Evolutionary conservation across 1,140 invertebrate genomes (phyloP), one percentile per base, ranked within the genome.

Genomic region (Littorina saxatilis): DNA sequence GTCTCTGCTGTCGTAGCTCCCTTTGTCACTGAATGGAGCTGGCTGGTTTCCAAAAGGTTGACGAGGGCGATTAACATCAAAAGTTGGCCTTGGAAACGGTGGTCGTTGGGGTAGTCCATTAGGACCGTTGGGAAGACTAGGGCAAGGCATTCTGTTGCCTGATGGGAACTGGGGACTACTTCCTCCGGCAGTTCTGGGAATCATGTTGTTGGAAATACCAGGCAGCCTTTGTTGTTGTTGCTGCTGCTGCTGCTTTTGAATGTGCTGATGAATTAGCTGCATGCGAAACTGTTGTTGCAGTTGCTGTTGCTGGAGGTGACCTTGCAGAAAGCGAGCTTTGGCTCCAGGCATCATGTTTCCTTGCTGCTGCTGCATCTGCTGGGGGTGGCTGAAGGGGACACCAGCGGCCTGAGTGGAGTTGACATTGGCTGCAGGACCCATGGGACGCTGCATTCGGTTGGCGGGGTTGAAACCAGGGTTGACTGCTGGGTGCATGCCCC

Each of bases 221-320:
- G 23, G 70, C 35, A 23, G 37, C n/a, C 35, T 4, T 3, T 73
- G 70, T 39, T 70, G 27, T 17, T 70, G 66, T 27, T 43, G 70
- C 35, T 73, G 35, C 35, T 40, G 70, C 23, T 73, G 70, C 11
- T 40, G 39, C 70, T 43, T 27, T 35, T 27, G 66, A 17, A 20
- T 29, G 7, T 32, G 29, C 66, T 29, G 66, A 29, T n/a, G n/a
- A n/a, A n/a, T n/a, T n/a, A 35, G 35, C 23, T 73, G 70, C 17
- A 43, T 32, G 37, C 43, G 70, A 7, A 73, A 29, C 35, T 40
- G 66, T 32, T 68, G 70, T 27, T 73, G 70, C 40, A 15, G 17
- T 17, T 70, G 70, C 39, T 73, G 70, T 37, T 73, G 35, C 37
- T 73, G 70, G 13, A 73, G 37, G 20, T 73, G 70, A 29, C 70